Evolutionary conservation across 2,888 invertebrate genomes (phyloP).

Genomic region (Caenorhabditis wallacei): DNA sequence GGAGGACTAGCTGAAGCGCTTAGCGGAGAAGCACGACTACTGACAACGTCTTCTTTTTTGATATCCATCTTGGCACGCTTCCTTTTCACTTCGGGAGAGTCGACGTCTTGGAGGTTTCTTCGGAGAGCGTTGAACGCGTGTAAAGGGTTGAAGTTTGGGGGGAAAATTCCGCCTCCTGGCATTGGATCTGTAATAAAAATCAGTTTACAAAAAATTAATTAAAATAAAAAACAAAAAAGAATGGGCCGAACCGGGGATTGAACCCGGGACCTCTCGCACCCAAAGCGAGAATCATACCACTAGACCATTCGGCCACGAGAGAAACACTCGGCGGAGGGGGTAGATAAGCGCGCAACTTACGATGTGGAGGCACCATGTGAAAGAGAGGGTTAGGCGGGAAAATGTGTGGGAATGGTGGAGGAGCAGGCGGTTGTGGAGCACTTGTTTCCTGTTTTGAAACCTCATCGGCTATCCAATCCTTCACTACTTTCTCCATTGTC

Average conservation of each 20-base stretch:
- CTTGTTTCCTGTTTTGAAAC: conserved; percentile 32
- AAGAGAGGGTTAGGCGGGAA: conserved; percentile 59
- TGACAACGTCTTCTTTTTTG: conserved; percentile 58
- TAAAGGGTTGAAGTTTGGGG: conserved; percentile 70
- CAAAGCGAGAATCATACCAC: conserved; percentile 84
- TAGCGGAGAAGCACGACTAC: conserved; percentile 66
- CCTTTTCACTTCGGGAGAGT: conserved; percentile 36
- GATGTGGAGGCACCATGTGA: conserved; percentile 43
- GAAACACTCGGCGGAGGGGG: neutral
- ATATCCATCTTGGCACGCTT: conserved; percentile 63
- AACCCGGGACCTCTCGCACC: conserved; percentile 84
- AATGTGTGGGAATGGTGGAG: conserved; percentile 57
- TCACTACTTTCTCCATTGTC: conserved; percentile 90
- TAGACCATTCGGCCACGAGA: conserved; percentile 79
- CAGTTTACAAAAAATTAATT: neutral
- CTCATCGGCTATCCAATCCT: conserved; percentile 64
- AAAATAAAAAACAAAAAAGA: conserved; percentile 39
- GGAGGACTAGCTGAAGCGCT: conserved; percentile 64
- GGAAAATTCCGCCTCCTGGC: conserved; percentile 70
- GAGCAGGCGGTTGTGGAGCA: conserved; percentile 8
- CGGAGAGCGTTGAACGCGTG: conserved; percentile 67
- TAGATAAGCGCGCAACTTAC: conserved; percentile 33
- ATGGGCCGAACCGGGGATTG: conserved; percentile 75
- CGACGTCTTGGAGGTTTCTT: conserved; percentile 60
- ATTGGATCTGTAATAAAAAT: conserved; percentile 22